Evolutionary conservation across 2,797 vertebrate genomes (phyloP).

Genomic region (Cottoperca gobio): DNA sequence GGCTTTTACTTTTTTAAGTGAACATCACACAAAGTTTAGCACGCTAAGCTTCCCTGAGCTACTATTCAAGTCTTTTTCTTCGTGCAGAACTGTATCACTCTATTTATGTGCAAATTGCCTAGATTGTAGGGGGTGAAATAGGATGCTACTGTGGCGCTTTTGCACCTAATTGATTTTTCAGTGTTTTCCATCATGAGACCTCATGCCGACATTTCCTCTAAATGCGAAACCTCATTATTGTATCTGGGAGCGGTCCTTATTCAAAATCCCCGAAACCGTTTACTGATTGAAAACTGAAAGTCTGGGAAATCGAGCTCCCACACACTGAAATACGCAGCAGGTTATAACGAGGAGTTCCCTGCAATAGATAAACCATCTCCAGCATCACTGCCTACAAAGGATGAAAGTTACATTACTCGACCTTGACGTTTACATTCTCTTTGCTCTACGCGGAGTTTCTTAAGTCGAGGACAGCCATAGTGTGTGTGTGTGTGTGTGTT

Average conservation of each 20-base stretch:
- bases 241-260: constrained; percentile 26
- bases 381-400: background rate
- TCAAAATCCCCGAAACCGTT: constrained; percentile 12
- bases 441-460: too few relatives aligned
- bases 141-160: constrained; percentile 15
- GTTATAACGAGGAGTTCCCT: constrained; percentile 7
- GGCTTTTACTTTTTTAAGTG: constrained; percentile 12
- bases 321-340: background rate
- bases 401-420: background rate
- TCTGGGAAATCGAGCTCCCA: background rate
- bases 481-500: too few relatives aligned
- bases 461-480: too few relatives aligned
- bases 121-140: constrained; percentile 45
- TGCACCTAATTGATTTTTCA: constrained; percentile 60
- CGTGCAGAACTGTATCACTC: constrained; percentile 18
- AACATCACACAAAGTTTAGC: constrained; percentile 15
- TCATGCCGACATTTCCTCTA: constrained; percentile 34
- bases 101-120: constrained; percentile 61
- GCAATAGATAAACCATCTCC: background rate
- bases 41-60: background rate
- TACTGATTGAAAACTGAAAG: constrained; percentile 7
- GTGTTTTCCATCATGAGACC: constrained; percentile 42
- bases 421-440: background rate
- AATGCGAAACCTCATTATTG: constrained; percentile 58
- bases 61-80: constrained; percentile 21